Evolutionary conservation across 1,140 invertebrate species (phyloP).

Genomic region (Berghia stephanieae): DNA sequence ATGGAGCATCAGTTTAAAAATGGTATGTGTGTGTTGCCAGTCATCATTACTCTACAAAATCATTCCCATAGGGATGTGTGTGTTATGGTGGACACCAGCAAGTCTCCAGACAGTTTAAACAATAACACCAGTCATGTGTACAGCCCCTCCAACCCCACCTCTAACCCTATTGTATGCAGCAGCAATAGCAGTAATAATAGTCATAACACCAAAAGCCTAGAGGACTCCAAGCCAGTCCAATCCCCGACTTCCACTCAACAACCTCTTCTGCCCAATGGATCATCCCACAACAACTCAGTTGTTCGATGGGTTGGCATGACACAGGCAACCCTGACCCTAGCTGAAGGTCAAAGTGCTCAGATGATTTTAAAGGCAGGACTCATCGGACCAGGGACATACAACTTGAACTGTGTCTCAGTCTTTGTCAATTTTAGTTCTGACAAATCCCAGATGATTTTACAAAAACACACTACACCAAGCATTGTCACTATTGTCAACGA

Average conservation of each 20-base stretch:
- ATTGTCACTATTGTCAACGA: slow-evolving; percentile 53
- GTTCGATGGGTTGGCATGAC: slow-evolving; percentile 59
- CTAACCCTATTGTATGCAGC: slow-evolving; percentile 19
- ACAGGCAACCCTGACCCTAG: slow-evolving; percentile 46
- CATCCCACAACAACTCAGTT: slow-evolving; percentile 24
- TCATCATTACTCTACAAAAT: slow-evolving; percentile 56
- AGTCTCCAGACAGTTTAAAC: slow-evolving; percentile 53
- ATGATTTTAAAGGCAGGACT: slow-evolving; percentile 53
- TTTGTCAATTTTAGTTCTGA: slow-evolving; percentile 54
- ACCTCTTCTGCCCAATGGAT: not conserved
- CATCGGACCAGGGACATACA: slow-evolving; percentile 60
- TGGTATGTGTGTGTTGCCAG: slow-evolving; percentile 54
- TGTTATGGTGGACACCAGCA: slow-evolving; percentile 58
- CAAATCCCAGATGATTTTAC: slow-evolving; percentile 56
- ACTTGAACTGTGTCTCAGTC: slow-evolving; percentile 59
- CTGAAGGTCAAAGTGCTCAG: slow-evolving; percentile 41
- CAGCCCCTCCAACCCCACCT: too few species aligned
- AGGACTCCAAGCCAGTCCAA: not conserved
- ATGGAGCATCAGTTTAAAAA: slow-evolving; percentile 52
- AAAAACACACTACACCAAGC: slow-evolving; percentile 57
- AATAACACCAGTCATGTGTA: too few species aligned
- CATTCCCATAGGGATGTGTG: slow-evolving; percentile 48
- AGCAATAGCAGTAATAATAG: not conserved
- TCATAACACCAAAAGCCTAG: too few species aligned
- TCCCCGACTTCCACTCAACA: slow-evolving; percentile 3